These are phyloP conservation scores for Druceiella hillmani DNA, from an alignment of 2,888 invertebrate genomes.

Conservation along the genomic window DNA sequence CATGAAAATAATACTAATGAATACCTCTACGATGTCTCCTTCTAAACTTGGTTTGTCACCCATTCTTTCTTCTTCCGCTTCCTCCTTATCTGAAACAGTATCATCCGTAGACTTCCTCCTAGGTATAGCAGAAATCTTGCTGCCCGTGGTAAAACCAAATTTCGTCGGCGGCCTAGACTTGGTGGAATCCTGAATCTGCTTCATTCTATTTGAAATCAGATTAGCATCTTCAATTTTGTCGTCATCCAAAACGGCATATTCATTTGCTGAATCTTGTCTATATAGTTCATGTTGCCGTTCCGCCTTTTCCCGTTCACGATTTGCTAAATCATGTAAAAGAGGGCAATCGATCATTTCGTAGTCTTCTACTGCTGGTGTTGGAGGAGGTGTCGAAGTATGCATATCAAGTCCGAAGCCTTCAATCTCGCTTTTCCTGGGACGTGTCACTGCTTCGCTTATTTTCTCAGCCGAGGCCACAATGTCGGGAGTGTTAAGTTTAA, in stretches of 20 bases:
- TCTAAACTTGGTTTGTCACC: no score
- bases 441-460: background rate
- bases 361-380: conserved; percentile 26
- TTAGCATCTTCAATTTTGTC: background rate
- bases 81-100: conserved; percentile 30
- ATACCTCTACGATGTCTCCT: no score
- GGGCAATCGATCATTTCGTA: conserved; percentile 27
- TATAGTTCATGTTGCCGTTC: conserved; percentile 27
- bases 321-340: conserved; percentile 27
- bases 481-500: conserved; percentile 30
- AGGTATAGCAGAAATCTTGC: conserved; percentile 1
- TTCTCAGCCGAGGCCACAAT: conserved; percentile 28
- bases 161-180: conserved; percentile 3
- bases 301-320: conserved; percentile 24
- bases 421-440: conserved; percentile 13
- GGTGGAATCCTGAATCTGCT: conserved; percentile 4
- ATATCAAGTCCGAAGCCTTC: no score
- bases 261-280: conserved; percentile 29
- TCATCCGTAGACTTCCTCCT: conserved; percentile 7
- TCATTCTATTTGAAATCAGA: no score
- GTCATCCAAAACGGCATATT: conserved; percentile 35
- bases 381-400: conserved; percentile 27
- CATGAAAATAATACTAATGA: no score
- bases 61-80: no score
- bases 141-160: conserved; percentile 4